Percentiles rank a stretch among this genome's conserved stretches.
phyloP scores from a whole-genome alignment of 2,888 invertebrate species.

The Bellardia bayeri region DNA sequence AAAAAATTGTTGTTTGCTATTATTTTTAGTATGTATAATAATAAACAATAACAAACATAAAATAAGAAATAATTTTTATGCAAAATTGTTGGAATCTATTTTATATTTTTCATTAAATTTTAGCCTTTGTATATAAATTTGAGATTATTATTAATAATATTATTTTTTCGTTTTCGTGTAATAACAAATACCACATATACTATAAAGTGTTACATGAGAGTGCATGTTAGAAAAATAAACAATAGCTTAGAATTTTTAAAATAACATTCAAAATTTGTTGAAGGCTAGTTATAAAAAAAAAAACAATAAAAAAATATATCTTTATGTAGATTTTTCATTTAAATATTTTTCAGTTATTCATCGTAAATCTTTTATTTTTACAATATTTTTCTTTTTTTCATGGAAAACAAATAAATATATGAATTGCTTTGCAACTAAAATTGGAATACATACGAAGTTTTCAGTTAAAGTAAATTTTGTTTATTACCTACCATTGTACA shows the following conservation, averaged over 20 bases:
- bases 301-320: neutral
- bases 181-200: neutral
- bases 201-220: neutral
- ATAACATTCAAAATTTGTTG: neutral
- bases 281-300: neutral
- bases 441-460: too few relatives aligned
- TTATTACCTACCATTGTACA: too few relatives aligned
- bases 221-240: neutral
- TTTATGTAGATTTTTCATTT: neutral
- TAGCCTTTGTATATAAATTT: slow-evolving; percentile 14
- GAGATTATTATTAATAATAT: neutral
- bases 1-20: neutral
- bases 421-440: too few relatives aligned
- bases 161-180: neutral
- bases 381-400: too few relatives aligned
- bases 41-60: neutral
- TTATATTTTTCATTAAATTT: slow-evolving; percentile 27
- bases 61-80: neutral
- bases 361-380: too few relatives aligned
- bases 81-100: slow-evolving; percentile 1
- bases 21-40: slow-evolving; percentile 16
- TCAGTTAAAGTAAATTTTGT: too few relatives aligned
- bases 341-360: neutral
- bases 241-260: neutral
- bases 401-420: too few relatives aligned